Percentiles rank a stretch among this genome's conserved stretches.
These are phyloP conservation scores for Camponotus floridanus DNA, from an alignment of 1,140 invertebrate genomes.

Conservation along the genomic window DNA sequence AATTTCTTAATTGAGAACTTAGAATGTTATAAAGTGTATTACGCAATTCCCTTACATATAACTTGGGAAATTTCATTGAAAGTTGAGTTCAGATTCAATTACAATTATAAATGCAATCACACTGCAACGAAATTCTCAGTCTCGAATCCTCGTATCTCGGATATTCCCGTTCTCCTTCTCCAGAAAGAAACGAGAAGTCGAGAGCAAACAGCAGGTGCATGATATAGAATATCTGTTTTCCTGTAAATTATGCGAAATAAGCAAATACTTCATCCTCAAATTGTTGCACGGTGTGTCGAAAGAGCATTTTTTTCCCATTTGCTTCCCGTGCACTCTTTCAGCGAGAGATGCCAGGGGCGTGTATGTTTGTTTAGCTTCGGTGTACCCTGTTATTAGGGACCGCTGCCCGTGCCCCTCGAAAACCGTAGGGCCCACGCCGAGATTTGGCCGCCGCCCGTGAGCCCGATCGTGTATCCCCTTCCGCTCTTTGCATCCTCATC, in stretches of 20 bases:
- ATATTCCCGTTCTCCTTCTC: background rate
- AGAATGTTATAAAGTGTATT: background rate
- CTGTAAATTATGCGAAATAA: conserved; percentile 47
- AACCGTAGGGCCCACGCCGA: conserved; percentile 79
- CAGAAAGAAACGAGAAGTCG: conserved; percentile 10
- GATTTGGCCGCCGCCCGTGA: conserved; percentile 63
- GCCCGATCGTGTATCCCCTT: conserved; percentile 71
- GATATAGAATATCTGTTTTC: conserved; percentile 33
- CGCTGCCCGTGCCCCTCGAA: conserved; percentile 74
- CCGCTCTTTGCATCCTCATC: conserved; percentile 43
- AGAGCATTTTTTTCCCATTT: conserved; percentile 58
- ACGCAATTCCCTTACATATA: background rate
- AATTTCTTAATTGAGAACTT: conserved; percentile 8
- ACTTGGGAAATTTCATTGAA: background rate
- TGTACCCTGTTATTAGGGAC: conserved; percentile 85
- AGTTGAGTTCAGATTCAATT: too few species aligned
- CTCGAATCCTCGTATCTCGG: background rate
- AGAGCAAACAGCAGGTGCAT: conserved; percentile 17
- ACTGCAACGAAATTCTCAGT: background rate
- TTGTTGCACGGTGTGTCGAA: conserved; percentile 52
- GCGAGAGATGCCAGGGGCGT: conserved; percentile 84
- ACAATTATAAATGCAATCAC: background rate
- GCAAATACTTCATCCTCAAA: conserved; percentile 29
- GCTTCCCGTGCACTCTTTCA: conserved; percentile 80
- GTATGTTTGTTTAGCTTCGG: conserved; percentile 85